Conservation (phyloP, 1,140 invertebrate genomes). For the Drosophila prosaltans region DNA sequence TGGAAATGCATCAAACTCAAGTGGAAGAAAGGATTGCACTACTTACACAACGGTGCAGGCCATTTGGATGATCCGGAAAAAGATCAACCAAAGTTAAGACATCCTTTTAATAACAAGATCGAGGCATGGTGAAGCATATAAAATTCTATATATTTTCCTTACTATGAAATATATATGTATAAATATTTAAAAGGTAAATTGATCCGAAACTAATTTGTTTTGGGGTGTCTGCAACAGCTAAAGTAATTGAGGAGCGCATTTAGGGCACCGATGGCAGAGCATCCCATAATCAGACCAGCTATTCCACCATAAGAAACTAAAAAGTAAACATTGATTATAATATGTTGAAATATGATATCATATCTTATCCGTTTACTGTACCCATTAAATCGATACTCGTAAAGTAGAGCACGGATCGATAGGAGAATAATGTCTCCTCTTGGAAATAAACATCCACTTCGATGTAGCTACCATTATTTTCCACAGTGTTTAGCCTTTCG, state of each 20-base stretch:
- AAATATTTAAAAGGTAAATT: background rate
- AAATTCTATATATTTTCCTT: no score
- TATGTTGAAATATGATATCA: no score
- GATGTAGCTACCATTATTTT: slow-evolving; percentile 11
- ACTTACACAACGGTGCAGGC: slow-evolving; percentile 51
- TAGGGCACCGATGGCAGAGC: slow-evolving; percentile 57
- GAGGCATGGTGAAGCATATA: slow-evolving; percentile 41
- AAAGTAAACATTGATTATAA: background rate
- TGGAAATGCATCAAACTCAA: slow-evolving; percentile 20
- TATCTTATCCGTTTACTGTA: background rate
- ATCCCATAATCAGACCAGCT: slow-evolving; percentile 65
- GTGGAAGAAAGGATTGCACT: slow-evolving; percentile 38
- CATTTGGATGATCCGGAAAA: slow-evolving; percentile 23
- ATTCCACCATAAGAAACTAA: slow-evolving; percentile 67
- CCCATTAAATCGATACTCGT: slow-evolving; percentile 68
- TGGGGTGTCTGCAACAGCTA: slow-evolving; percentile 20
- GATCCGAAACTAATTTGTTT: background rate
- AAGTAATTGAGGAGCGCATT: slow-evolving; percentile 41
- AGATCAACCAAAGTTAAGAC: slow-evolving; percentile 28
- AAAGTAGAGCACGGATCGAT: slow-evolving; percentile 63
- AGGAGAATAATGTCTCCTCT: slow-evolving; percentile 70
- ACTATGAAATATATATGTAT: background rate
- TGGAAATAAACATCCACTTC: slow-evolving; percentile 71
- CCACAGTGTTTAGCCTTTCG: slow-evolving; percentile 25
- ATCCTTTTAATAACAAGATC: slow-evolving; percentile 47